phyloP scores from a whole-genome alignment of 2,888 invertebrate species.

The Zaprionus obscuricornis region DNA sequence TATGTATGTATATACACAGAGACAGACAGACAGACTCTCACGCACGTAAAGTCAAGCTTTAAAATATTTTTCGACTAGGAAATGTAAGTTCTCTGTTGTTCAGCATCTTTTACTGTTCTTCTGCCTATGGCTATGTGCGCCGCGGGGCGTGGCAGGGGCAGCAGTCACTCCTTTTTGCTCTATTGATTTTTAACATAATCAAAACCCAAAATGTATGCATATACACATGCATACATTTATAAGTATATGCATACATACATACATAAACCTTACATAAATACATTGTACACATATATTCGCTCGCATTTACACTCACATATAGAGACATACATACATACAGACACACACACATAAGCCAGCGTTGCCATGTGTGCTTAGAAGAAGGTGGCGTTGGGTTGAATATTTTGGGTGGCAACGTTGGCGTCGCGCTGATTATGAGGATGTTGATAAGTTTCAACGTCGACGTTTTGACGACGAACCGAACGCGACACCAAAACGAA shows the following conservation, averaged over 20 bases:
- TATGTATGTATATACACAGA: no score
- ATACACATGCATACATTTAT: conserved; percentile 39
- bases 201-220: conserved; percentile 73
- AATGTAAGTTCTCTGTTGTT: conserved; percentile 13
- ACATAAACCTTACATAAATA: background rate
- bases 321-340: conserved; percentile 5
- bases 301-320: background rate
- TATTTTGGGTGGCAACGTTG: conserved; percentile 56
- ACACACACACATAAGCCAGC: conserved; percentile 28
- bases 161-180: conserved; percentile 79
- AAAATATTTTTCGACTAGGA: conserved; percentile 34
- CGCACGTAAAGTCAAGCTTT: conserved; percentile 32
- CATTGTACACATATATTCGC: background rate
- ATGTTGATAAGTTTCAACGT: conserved; percentile 77
- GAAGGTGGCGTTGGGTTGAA: conserved; percentile 30
- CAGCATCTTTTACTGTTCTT: background rate
- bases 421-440: conserved; percentile 73
- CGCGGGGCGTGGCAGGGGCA: conserved; percentile 56
- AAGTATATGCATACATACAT: conserved; percentile 43
- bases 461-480: conserved; percentile 39
- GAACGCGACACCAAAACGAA: background rate
- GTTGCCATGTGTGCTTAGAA: conserved; percentile 55
- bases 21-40: conserved; percentile 3
- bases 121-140: conserved; percentile 12
- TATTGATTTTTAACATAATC: conserved; percentile 83